These are phyloP conservation scores for Isaurus tuberculatus DNA, from an alignment of 92 coral and sea anemone species.

Conservation along the genomic window DNA sequence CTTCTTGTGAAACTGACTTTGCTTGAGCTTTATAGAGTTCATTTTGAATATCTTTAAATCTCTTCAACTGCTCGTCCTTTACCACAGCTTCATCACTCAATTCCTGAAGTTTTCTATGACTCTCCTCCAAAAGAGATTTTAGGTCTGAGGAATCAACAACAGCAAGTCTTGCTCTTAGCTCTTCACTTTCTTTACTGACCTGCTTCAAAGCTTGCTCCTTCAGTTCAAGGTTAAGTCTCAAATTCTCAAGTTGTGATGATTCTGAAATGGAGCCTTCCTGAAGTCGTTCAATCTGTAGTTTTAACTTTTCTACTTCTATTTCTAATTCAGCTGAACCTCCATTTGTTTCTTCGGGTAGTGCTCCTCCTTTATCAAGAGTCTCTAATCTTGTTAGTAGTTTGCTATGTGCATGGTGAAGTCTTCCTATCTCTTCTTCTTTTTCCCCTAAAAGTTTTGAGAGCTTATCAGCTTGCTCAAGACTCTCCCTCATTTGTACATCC, in stretches of 20 bases:
- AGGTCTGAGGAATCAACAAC: conserved; percentile 76
- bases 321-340: conserved; percentile 75
- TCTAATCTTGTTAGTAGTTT: conserved; percentile 78
- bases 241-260: conserved; percentile 76
- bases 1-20: conserved; percentile 68
- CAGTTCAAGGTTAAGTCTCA: conserved; percentile 70
- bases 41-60: conserved; percentile 70
- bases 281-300: conserved; percentile 58
- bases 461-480: conserved; percentile 78
- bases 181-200: conserved; percentile 79
- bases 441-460: conserved; percentile 76
- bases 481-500: conserved; percentile 67
- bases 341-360: conserved; percentile 77
- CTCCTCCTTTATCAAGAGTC: conserved; percentile 75
- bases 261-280: conserved; percentile 73
- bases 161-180: conserved; percentile 65
- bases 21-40: conserved; percentile 78
- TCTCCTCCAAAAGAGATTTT: conserved; percentile 80
- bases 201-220: conserved; percentile 80
- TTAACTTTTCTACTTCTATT: conserved; percentile 69
- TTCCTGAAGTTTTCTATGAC: conserved; percentile 78
- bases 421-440: conserved; percentile 82
- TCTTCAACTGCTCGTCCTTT: conserved; percentile 73
- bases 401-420: conserved; percentile 69
- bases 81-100: conserved; percentile 55